Conservation (phyloP, 2,113 vertebrate genomes). For the Uria lomvia region DNA sequence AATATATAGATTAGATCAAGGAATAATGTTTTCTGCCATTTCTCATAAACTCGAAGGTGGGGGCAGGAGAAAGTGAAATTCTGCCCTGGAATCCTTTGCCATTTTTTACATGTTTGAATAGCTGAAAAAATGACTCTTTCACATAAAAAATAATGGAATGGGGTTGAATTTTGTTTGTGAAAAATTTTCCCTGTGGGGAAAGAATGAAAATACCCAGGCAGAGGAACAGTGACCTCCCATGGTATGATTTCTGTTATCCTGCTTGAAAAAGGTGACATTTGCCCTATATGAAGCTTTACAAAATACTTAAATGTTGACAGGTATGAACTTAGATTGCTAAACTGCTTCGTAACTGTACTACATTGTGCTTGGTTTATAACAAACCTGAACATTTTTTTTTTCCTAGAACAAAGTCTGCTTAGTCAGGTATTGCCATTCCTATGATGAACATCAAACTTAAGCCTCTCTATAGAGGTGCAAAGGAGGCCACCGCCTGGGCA, state of each 20-base stretch:
- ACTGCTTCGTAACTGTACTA: neutral
- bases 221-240: neutral
- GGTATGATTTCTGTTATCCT: neutral
- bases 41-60: neutral
- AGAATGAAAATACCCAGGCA: neutral
- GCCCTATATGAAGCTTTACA: neutral
- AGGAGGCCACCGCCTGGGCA: neutral
- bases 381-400: neutral
- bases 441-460: neutral
- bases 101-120: neutral
- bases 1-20: conserved; percentile 45
- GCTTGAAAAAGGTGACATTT: neutral
- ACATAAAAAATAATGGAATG: neutral
- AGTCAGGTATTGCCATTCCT: neutral
- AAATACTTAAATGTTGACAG: neutral
- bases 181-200: neutral
- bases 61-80: conserved; percentile 2
- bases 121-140: neutral
- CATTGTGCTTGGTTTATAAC: neutral
- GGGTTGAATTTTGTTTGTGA: neutral
- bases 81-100: neutral
- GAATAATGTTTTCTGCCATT: conserved; percentile 43
- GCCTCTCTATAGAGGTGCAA: neutral
- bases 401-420: neutral
- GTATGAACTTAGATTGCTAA: neutral